Base-by-base conservation (phyloP, 2,797 vertebrate species). In the Lepus oiostolus region DNA sequence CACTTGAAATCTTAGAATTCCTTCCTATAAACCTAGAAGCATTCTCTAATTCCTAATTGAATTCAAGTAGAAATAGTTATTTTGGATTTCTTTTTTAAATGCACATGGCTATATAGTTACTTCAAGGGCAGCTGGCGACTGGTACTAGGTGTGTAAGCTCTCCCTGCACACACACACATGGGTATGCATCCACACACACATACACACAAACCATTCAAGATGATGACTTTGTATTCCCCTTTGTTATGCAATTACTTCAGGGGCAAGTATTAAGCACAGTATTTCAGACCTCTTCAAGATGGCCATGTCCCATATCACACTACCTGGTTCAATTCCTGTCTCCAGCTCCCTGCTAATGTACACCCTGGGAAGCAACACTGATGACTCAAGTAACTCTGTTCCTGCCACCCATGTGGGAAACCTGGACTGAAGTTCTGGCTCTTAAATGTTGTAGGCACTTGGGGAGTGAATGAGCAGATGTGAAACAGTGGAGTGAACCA, bases 1-100 rank as follows among this genome's bases (percentile, higher is more conserved):
- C 50, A 74, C 22, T 63, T 93, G 84, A 68, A 92, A 74, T 65
- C 88, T 72, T 70, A 77, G 50, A 84, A 93, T 72, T 77, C 16
- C 21, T 76, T 90, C 50, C 50, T 60, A 74, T 67, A 85, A 71
- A 81, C 63, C 32, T 32, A 80, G n/a, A 82, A 89, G 54, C 6
- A 62, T 32, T 88, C 74, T 96, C 90, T 77, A 94, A 85, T 77
- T 87, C 6, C 71, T 91, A 24, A 96, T 1, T 88, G 62, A 89
- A 83, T 11, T 67, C 11, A 93, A 62, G 7, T 17, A 91, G 38
- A 80, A 90, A 58, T 6, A 19, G 5, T 90, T 62, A 85, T 58
- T 86, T 72, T 50, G 85, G 35, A 50, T 58, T 17, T 32, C 11
- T 74, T 67, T 22, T 42, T 74, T 85, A 62, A 60, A 77, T 24